Conservation (phyloP, 2,797 vertebrate species). For the Eulemur rubriventer region DNA sequence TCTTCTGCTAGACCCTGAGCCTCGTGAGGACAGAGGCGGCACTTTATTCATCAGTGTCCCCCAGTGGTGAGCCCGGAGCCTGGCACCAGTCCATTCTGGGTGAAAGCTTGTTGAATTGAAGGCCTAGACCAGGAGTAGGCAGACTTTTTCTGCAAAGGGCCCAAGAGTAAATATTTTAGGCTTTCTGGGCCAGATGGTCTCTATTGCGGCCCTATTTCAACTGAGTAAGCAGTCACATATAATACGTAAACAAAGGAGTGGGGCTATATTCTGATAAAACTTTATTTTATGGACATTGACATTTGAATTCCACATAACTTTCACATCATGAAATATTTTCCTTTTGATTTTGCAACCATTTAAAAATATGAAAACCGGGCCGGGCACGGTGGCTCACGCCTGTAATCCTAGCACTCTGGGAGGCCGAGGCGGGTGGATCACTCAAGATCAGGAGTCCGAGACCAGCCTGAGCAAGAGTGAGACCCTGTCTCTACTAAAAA, state of each 20-base stretch:
- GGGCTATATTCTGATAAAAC: not conserved
- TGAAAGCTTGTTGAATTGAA: not conserved
- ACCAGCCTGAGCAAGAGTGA: no score
- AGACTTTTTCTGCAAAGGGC: not conserved
- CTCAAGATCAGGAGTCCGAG: no score
- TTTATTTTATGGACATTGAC: not conserved
- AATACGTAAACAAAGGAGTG: not conserved
- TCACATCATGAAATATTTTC: not conserved
- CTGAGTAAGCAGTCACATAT: not conserved
- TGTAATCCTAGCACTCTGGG: no score
- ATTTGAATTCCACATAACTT: not conserved
- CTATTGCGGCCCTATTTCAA: not conserved
- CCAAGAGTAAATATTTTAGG: not conserved
- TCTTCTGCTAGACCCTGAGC: not conserved
- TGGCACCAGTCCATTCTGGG: accelerated
- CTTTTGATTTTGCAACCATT: not conserved
- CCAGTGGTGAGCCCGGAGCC: not conserved
- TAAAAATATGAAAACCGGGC: not conserved
- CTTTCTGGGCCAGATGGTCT: not conserved
- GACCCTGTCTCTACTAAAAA: no score
- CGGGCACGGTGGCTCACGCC: no score
- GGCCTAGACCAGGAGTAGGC: not conserved
- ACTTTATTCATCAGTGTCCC: not conserved
- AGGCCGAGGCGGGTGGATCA: no score
- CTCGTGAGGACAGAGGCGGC: accelerated